Base-by-base conservation (phyloP, 2,888 invertebrate species). In the Tiliacea aurago region DNA sequence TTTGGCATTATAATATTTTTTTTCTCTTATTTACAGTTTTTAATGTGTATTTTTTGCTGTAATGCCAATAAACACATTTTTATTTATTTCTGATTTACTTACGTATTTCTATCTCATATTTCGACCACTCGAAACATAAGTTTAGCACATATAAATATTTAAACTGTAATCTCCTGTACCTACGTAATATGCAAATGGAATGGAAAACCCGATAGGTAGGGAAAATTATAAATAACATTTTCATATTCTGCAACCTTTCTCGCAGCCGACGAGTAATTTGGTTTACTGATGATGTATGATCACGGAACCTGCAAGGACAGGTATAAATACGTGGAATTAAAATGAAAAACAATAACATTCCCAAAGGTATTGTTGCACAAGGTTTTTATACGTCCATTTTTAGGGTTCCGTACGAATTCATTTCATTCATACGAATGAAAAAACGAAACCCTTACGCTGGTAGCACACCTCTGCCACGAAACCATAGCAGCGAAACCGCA, bases 131-230 rank as follows among this genome's bases (percentile, higher is more conserved):
- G 28, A 73, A 68, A 69, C 45, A 23, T 69, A 74, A 69, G 55
- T 62, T 62, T 55, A 56, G 23, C 63, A 51, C 41, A 55, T 62
- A 68, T 70, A 58, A 78, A 86, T 84, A 74, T 73, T 84, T 76
- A 72, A 84, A 76, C 63, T 72, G 58, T 76, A 74, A 78, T 86
- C 70, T 81, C 66, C 63, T 78, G 68, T 70, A n/a, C n/a, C n/a
- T n/a, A 73, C 58, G 71, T 78, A 76, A 78, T 72, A 71, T 72
- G 64, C 66, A 81, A 86, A 84, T 73, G 68, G 77, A 69, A 71
- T 84, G 41, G 66, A 67, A 69, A 72, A 68, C 59, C 84, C 53
- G n/a, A 70, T 68, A 55, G 45, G 64, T 51, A 55, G 68, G 55
- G 53, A 70, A 78, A 78, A 76, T 62, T 78, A 76, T 84, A 76